Evolutionary conservation across 2,113 vertebrate species (phyloP), one percentile per base, ranked within the genome.

Genomic region (Romanogobio albipinnatus): DNA sequence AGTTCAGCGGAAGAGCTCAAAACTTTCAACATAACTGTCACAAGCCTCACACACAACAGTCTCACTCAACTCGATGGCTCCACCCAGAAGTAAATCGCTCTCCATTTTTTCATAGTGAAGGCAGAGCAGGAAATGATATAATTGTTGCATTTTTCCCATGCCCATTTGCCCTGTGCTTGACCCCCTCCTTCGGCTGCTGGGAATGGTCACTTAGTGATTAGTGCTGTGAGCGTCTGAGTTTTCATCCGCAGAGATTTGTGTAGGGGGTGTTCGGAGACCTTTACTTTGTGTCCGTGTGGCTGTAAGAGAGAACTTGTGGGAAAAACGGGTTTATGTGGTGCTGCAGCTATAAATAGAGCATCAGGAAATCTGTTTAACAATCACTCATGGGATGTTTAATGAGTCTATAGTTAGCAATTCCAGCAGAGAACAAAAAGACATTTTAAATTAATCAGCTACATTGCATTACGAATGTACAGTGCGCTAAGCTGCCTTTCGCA

Each of bases 111-210:
- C 19, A 70, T 89, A 91, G 89, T 94, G 93, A 92, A 95, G 94
- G 90, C 87, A 93, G 92, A 86, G 89, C 91, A 95, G 95, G 96
- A 95, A 96, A 95, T 95, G 89, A 94, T 92, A 90, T 86, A 92
- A 96, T 88, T 89, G 90, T 88, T 91, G 88, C 90, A 92, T 91
- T 91, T 93, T 93, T 92, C 89, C 76, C 90, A 90, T 93, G 92
- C 89, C 93, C 93, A 88, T 90, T 90, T 93, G 91, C 58, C 91
- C 89, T 82, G 1, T 87, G 91, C 87, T 61, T 94, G 95, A 94
- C 91, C 94, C 89, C 78, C 59, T 84, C 14, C 68, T 64, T 83
- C 89, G 86, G 90, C 88, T 14, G 91, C 90, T 22, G 92, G 93
- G 92, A 87, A 89, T 86, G 84, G 59, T 76, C 78, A 73, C 75